phyloP scores from a whole-genome alignment of 2,888 invertebrate species.

The Dendrolimus pini region DNA sequence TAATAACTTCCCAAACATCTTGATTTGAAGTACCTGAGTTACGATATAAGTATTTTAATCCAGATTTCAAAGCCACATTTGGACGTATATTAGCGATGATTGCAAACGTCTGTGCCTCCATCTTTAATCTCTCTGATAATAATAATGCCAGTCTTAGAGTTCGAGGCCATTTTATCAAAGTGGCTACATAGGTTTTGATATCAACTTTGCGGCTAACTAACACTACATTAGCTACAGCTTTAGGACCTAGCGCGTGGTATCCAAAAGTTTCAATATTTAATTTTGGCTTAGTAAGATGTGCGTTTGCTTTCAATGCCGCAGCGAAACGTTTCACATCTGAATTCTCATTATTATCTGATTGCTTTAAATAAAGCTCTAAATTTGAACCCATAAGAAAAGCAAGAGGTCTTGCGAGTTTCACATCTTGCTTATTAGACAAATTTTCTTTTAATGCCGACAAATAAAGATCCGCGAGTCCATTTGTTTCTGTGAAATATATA shows the following conservation, averaged over 20 bases:
- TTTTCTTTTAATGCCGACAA: constrained; percentile 8
- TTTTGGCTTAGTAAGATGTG: constrained; percentile 27
- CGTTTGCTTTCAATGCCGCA: constrained; percentile 29
- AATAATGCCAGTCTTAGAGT: constrained; percentile 29
- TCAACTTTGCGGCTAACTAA: constrained; percentile 23
- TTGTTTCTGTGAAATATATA: constrained; percentile 38
- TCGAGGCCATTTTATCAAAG: constrained; percentile 24
- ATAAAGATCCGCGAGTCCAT: constrained; percentile 31
- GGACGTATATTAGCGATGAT: constrained; percentile 25
- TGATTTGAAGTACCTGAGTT: constrained; percentile 10
- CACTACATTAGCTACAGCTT: constrained; percentile 33
- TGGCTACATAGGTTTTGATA: constrained; percentile 17
- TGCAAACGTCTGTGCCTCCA: constrained; percentile 18
- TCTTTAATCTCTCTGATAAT: constrained; percentile 23
- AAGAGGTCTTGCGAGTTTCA: constrained; percentile 13
- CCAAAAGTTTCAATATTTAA: constrained; percentile 25
- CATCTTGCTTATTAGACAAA: constrained; percentile 2
- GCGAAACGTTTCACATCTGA: constrained; percentile 17
- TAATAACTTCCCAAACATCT: constrained; percentile 34
- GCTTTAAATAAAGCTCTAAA: constrained; percentile 7
- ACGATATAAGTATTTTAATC: constrained; percentile 22
- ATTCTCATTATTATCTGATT: constrained; percentile 11
- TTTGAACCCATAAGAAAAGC: constrained; percentile 11
- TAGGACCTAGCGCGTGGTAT: constrained; percentile 34
- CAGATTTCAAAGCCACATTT: constrained; percentile 25